Evolutionary conservation across 2,113 vertebrate genomes (phyloP).

Genomic region (Psettodes erumei): DNA sequence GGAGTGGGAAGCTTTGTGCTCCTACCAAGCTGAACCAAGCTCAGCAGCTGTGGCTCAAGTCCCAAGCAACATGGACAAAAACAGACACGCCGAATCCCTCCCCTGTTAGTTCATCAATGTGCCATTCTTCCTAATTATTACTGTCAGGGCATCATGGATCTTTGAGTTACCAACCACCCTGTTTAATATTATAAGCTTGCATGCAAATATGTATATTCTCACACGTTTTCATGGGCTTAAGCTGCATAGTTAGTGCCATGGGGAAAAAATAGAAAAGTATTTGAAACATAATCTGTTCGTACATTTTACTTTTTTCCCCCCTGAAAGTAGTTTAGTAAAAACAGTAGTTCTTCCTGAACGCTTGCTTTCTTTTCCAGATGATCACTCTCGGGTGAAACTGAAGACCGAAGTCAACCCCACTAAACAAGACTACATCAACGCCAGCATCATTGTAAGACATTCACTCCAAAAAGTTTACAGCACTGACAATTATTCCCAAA

Average conservation of each 20-base stretch:
- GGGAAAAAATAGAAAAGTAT: not conserved
- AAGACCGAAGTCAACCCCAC: constrained; percentile 89
- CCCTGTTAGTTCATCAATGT: constrained; percentile 89
- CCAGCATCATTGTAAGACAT: constrained; percentile 92
- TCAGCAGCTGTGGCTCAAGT: constrained; percentile 84
- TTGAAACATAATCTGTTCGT: not conserved
- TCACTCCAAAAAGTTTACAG: not conserved
- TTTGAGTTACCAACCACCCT: not conserved
- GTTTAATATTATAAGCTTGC: not conserved
- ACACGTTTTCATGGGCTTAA: not conserved
- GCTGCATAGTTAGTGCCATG: not conserved
- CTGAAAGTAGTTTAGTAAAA: no score
- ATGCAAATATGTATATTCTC: not conserved
- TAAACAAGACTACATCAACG: constrained; percentile 96
- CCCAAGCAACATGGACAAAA: constrained; percentile 90
- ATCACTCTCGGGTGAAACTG: constrained; percentile 95
- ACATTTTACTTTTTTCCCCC: not conserved
- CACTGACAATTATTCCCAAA: not conserved
- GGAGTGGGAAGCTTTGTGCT: constrained; percentile 96
- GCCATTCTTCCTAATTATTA: not conserved
- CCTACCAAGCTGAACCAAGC: constrained; percentile 95
- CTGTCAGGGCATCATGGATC: not conserved
- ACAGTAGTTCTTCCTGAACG: not conserved
- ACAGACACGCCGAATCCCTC: constrained; percentile 88
- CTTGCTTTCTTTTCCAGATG: constrained; percentile 82